These are phyloP conservation scores for Nothoprocta perdicaria DNA, from an alignment of 2,113 vertebrate species.

Conservation along the genomic window DNA sequence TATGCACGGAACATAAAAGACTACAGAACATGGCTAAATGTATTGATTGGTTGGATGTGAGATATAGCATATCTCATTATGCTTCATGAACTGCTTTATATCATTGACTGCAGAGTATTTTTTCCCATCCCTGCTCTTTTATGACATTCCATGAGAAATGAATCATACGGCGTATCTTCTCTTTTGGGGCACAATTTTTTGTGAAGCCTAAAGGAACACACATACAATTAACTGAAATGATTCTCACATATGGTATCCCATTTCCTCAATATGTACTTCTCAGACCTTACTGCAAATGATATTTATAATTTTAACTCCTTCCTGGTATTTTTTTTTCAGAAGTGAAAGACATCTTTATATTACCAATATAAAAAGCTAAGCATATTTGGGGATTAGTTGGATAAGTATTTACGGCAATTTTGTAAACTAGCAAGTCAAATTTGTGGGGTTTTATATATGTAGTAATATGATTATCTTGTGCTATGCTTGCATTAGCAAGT, in stretches of 20 bases:
- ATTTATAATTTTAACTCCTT: neutral
- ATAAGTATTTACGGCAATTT: conserved; percentile 4
- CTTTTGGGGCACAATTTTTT: neutral
- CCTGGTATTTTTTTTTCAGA: neutral
- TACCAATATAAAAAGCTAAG: neutral
- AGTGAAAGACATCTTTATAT: neutral
- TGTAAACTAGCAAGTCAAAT: neutral
- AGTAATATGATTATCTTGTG: neutral
- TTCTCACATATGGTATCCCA: neutral
- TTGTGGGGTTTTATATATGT: neutral
- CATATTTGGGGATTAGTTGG: neutral
- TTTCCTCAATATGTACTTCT: neutral
- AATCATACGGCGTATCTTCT: neutral
- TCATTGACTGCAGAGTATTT: neutral
- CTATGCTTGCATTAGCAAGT: neutral
- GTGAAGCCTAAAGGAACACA: neutral
- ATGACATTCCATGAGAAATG: neutral
- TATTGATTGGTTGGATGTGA: neutral
- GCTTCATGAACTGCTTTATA: neutral
- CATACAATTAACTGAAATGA: neutral
- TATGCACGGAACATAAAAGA: neutral
- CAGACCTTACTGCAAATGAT: neutral
- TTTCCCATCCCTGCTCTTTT: neutral
- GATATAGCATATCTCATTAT: neutral
- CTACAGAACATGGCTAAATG: neutral